phyloP scores from a whole-genome alignment of 2,113 vertebrate genomes.

The Arvicanthis niloticus region DNA sequence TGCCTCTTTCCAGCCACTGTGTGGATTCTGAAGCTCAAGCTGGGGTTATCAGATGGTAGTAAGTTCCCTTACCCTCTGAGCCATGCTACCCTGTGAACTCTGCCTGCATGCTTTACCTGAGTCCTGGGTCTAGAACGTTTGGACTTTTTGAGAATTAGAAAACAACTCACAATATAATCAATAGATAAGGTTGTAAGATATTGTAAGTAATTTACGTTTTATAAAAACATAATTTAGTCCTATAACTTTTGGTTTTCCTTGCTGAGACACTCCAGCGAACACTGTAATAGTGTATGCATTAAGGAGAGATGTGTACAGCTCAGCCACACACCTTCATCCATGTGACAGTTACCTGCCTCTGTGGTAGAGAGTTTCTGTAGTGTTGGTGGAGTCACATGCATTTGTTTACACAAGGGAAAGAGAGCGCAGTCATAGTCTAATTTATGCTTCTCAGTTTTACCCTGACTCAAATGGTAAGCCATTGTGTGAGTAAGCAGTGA shows the following conservation, averaged over 20 bases:
- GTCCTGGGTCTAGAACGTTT: neutral
- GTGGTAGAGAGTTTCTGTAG: neutral
- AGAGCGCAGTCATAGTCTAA: neutral
- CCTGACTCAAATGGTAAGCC: neutral
- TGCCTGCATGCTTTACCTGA: neutral
- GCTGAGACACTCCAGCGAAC: neutral
- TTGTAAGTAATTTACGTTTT: neutral
- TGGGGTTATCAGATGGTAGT: too few species aligned
- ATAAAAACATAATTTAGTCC: neutral
- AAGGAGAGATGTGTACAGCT: neutral
- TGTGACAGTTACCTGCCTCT: neutral
- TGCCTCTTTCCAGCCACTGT: too few species aligned
- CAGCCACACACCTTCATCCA: slow-evolving; percentile 11
- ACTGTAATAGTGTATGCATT: neutral
- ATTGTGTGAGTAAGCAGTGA: neutral
- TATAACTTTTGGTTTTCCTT: neutral
- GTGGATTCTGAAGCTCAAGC: neutral
- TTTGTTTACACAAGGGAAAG: slow-evolving; percentile 2
- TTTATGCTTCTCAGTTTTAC: neutral
- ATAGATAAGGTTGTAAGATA: neutral
- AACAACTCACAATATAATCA: neutral
- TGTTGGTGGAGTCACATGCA: neutral
- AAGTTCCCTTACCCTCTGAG: neutral
- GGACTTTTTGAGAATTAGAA: neutral
- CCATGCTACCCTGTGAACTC: neutral